Evolutionary conservation across 2,113 vertebrate genomes (phyloP).

Genomic region (Petrocephalus zakoni): DNA sequence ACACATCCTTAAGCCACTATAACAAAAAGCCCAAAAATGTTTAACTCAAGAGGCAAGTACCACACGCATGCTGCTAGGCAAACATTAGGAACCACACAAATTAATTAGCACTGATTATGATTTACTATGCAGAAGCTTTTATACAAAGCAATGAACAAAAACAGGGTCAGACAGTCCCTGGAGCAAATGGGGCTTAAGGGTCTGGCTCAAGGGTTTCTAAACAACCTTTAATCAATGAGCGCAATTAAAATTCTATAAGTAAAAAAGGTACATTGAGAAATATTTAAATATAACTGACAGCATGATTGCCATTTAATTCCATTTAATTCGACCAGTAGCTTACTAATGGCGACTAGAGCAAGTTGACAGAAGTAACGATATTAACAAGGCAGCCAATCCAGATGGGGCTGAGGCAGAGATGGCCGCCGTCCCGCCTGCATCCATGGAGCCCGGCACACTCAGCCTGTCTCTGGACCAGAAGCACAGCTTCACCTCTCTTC

Average conservation of each 20-base stretch:
- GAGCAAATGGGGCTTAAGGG: not conserved
- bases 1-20: not conserved
- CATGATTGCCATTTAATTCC: no score
- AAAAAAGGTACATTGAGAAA: no score
- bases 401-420: not conserved
- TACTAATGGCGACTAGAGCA: no score
- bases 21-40: not conserved
- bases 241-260: no score
- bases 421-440: not conserved
- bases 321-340: no score
- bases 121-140: not conserved
- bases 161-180: not conserved
- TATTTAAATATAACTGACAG: no score
- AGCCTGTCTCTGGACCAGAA: not conserved
- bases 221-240: no score
- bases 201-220: not conserved
- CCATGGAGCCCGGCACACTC: not conserved
- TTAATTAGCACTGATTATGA: not conserved
- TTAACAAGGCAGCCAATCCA: not conserved
- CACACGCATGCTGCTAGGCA: not conserved
- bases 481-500: not conserved
- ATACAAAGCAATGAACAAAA: not conserved
- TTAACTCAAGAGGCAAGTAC: not conserved
- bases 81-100: not conserved
- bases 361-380: not conserved